Base-by-base conservation (phyloP, 1,140 invertebrate genomes). In the Euwallacea fornicatus region DNA sequence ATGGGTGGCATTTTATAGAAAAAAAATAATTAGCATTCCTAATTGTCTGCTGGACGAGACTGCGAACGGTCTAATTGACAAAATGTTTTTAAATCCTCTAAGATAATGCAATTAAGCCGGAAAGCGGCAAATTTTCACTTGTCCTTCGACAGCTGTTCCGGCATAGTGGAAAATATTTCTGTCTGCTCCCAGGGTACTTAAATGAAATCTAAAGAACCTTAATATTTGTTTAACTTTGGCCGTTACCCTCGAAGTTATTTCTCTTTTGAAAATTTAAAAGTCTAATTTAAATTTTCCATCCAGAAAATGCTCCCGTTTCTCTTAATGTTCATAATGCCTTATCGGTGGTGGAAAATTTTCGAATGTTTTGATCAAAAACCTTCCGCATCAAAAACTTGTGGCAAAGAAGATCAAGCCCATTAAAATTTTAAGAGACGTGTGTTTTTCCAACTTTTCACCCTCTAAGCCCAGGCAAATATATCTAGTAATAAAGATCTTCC, bases 101-200 rank as follows among this genome's bases (percentile, higher is more conserved):
- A n/a, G 42, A 62, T 62, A 62, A 62, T 62, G 60, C 42, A 62
- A 62, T 62, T 62, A 62, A 62, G 13, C 44, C 7, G 60, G n/a
- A 62, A 46, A 62, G 42, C 60, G 42, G 42, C 7, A 62, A 62
- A 62, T 62, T 42, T 62, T 62, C 42, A 44, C 60, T 62, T 44
- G 60, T 62, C 33, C 16, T 16, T 21, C 41, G 13, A 41, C 56
- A 59, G 50, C 11, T 15, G 15, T 53, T 53, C 15, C 15, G 50
- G 11, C 50, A 53, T 53, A 53, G 50, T 53, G 50, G 50, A 53
- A 53, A 53, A 53, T 53, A 53, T 53, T 53, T 53, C 55, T 33
- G 55, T 33, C 55, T 58, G 13, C 16, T 58, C 55, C 21, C 55
- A 41, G 55, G 55, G 7, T 33, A 21, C 55, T 58, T 58, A 58